Evolutionary conservation across 1,140 invertebrate species (phyloP).

Genomic region (Belonocnema kinseyi): DNA sequence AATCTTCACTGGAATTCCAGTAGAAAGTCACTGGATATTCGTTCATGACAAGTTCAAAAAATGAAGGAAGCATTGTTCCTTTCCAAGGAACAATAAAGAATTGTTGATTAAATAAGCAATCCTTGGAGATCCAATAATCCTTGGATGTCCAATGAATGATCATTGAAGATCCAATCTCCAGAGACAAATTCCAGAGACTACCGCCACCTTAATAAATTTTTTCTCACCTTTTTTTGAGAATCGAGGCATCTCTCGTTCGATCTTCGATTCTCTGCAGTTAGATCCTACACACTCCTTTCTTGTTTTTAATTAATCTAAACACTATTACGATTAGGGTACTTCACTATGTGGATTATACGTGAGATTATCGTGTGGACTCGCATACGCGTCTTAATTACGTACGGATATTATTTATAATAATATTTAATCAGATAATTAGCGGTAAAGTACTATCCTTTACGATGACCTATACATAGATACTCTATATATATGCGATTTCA

Average conservation of each 20-base stretch:
- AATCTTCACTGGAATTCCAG: too few species aligned
- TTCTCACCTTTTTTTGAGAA: neutral
- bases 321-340: conserved; percentile 67
- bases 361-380: conserved; percentile 65
- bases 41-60: too few species aligned
- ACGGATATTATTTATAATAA: conserved; percentile 69
- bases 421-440: conserved; percentile 67
- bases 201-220: neutral
- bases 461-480: conserved; percentile 43
- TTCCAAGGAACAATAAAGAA: too few species aligned
- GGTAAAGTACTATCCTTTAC: conserved; percentile 63
- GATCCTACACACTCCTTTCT: conserved; percentile 49
- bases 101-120: too few species aligned
- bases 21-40: too few species aligned
- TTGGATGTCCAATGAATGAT: too few species aligned
- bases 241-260: neutral
- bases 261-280: conserved; percentile 43
- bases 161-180: too few species aligned
- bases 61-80: too few species aligned
- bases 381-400: conserved; percentile 71
- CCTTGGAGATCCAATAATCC: too few species aligned
- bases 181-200: neutral
- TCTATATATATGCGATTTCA: conserved; percentile 46
- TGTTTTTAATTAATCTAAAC: conserved; percentile 58
- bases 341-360: conserved; percentile 66